phyloP scores from a whole-genome alignment of 1,140 invertebrate genomes.

The Nasonia longicornis region DNA sequence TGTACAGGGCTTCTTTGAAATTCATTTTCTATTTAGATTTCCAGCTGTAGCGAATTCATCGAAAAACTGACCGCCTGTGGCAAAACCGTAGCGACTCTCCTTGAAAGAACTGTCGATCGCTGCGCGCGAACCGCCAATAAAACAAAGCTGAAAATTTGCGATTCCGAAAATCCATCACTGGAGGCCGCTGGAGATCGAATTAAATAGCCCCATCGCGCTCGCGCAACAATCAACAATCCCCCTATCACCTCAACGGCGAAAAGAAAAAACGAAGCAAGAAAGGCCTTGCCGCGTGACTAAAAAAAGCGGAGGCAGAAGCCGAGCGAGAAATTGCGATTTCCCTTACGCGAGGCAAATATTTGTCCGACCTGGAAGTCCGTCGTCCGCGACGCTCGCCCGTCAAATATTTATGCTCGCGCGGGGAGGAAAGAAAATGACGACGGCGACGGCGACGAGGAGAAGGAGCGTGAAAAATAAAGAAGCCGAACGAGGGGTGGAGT shows the following conservation, averaged over 20 bases:
- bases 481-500: neutral
- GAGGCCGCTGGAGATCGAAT: neutral
- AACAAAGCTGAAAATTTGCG: too few species aligned
- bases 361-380: constrained; percentile 1
- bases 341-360: constrained; percentile 16
- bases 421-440: neutral
- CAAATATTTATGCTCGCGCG: constrained; percentile 19
- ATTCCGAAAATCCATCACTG: neutral
- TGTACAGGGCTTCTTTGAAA: too few species aligned
- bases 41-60: too few species aligned
- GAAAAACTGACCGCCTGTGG: too few species aligned
- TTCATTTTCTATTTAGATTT: too few species aligned
- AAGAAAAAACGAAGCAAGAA: neutral
- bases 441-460: neutral
- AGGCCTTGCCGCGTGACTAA: neutral
- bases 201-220: neutral
- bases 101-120: too few species aligned
- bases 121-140: too few species aligned
- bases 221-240: neutral
- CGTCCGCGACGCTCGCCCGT: neutral
- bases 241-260: neutral
- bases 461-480: constrained; percentile 1
- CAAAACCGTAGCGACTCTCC: too few species aligned
- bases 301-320: neutral
- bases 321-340: neutral